These are phyloP conservation scores for Dendronephthya gigantea DNA, from an alignment of 64 coral and sea anemone genomes.

Conservation along the genomic window DNA sequence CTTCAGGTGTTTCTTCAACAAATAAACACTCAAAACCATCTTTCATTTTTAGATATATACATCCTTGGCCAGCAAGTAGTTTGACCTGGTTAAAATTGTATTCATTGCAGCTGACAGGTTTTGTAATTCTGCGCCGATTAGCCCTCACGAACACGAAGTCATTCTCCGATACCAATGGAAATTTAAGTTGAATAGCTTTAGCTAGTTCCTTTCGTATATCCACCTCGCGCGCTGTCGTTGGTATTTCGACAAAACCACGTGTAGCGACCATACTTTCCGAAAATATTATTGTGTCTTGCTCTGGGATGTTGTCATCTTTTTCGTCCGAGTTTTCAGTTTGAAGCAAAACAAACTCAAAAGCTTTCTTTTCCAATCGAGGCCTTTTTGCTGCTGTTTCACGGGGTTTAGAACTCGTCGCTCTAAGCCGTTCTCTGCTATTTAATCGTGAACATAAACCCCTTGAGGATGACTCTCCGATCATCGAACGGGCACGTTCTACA, in stretches of 20 bases:
- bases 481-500: neutral
- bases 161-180: conserved; percentile 5
- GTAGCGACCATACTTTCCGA: neutral
- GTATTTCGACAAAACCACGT: neutral
- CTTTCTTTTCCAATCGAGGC: neutral
- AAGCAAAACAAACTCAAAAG: neutral
- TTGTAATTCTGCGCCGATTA: conserved; percentile 34
- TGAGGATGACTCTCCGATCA: neutral
- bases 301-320: neutral
- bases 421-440: neutral
- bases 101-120: conserved; percentile 34
- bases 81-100: conserved; percentile 47
- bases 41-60: conserved; percentile 43
- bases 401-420: neutral
- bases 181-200: conserved; percentile 1
- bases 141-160: conserved; percentile 20
- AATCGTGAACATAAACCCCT: neutral
- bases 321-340: neutral
- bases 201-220: neutral
- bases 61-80: conserved; percentile 34
- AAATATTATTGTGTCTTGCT: neutral
- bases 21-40: conserved; percentile 35
- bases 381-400: neutral
- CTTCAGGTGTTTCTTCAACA: neutral
- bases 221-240: conserved; percentile 6